Conservation (phyloP, 2,113 vertebrate genomes). For the Sinocyclocheilus anophthalmus region DNA sequence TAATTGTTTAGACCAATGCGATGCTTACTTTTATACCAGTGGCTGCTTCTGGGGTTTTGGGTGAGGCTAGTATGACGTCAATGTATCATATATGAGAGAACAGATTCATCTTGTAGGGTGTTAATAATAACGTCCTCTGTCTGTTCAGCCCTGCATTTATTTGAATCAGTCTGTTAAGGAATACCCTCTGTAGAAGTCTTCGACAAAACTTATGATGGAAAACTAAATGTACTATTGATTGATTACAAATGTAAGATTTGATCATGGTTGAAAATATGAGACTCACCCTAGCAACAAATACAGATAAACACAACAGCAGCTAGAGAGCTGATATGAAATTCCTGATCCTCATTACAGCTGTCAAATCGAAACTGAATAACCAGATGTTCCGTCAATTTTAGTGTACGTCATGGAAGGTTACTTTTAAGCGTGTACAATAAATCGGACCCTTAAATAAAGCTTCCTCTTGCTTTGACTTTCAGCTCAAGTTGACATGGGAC, state of each 20-base stretch:
- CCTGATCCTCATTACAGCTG: background rate
- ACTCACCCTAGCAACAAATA: background rate
- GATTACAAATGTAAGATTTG: background rate
- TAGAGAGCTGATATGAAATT: constrained; percentile 39
- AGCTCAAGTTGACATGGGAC: background rate
- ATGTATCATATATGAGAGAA: constrained; percentile 58
- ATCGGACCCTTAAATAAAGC: no score
- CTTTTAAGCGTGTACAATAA: background rate
- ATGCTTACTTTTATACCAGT: constrained; percentile 55
- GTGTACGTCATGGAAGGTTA: constrained; percentile 20
- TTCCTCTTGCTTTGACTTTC: background rate
- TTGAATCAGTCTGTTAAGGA: background rate
- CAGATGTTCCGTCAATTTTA: background rate
- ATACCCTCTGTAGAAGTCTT: background rate
- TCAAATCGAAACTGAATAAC: constrained; percentile 32
- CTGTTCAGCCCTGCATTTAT: background rate
- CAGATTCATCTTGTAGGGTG: constrained; percentile 10
- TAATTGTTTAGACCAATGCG: background rate
- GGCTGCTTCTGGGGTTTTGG: constrained; percentile 45
- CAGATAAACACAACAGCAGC: background rate
- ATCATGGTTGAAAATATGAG: background rate
- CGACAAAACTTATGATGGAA: background rate
- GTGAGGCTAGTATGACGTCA: constrained; percentile 47
- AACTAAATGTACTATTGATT: background rate
- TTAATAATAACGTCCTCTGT: background rate